Evolutionary conservation across 2,113 vertebrate genomes (phyloP), one percentile per base, ranked within the genome.

Genomic region (Montifringilla adamsi): DNA sequence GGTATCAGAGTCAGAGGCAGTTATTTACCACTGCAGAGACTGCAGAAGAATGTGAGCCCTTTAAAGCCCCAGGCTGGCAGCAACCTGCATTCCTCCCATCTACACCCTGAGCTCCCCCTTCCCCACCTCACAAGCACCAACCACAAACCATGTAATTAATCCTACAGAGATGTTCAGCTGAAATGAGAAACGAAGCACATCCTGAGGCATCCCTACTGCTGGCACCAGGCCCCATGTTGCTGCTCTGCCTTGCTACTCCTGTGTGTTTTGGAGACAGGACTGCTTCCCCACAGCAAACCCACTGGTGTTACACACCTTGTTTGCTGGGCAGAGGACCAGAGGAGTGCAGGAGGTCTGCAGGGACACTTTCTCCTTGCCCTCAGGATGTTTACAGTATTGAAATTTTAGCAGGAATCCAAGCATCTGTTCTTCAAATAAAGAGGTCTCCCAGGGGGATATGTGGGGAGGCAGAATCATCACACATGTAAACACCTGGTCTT

Each of bases 361-460:
- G 50, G 37, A 91, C 55, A 27, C 58, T 41, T 84, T 22, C 53
- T 35, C 37, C 75, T 73, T 55, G 68, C 92, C 82, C 78, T 83
- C 52, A 35, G 73, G 78, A 62, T 39, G 27, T 80, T 94, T 66
- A 59, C 3, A 10, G 39, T 35, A 75, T 30, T 73, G 74, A 92
- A 86, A 93, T 84, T 94, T 87, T 77, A 91, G 75, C 92, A 95
- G 93, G 78, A 96, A 96, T 73, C 82, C 86, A 93, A 93, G 87
- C 84, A 74, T 93, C 94, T 95, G 93, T 62, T 96, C 81, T 78
- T 81, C 89, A 92, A 73, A 95, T 69, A 66, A 83, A 90, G 69
- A 87, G 50, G 66, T 49, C n/a, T 94, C 94, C 84, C 90, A 70
- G 50, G 89, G 69, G 84, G 56, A 23, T 1, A 76, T 62, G 56